A percentile compares a stretch with the other conserved stretches of the same genome.
These are phyloP conservation scores for Caenorhabditis doughertyi DNA, from an alignment of 2,888 invertebrate genomes.

Conservation along the genomic window DNA sequence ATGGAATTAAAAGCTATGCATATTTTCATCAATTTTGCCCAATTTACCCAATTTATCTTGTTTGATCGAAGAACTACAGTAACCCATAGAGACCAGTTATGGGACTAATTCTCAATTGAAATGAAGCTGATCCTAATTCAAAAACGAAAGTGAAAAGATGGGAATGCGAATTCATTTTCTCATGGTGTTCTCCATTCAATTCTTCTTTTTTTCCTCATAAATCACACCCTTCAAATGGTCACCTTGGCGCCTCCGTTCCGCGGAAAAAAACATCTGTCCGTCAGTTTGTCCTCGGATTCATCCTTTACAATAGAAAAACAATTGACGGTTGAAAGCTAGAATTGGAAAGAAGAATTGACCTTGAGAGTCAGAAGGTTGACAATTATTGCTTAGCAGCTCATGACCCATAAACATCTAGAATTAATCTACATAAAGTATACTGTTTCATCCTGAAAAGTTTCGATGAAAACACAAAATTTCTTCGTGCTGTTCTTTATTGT, in stretches of 20 bases:
- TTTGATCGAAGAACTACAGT: no score
- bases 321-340: slow-evolving; percentile 14
- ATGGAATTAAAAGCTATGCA: no score
- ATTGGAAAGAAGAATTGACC: not conserved
- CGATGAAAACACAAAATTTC: not conserved
- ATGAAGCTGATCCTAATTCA: not conserved
- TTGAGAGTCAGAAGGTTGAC: not conserved
- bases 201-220: slow-evolving; percentile 39
- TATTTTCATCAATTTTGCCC: no score
- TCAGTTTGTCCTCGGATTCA: slow-evolving; percentile 14
- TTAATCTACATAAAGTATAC: no score
- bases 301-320: slow-evolving; percentile 27
- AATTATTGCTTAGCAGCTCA: no score
- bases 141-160: slow-evolving; percentile 15
- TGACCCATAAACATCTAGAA: no score
- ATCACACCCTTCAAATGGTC: slow-evolving; percentile 58
- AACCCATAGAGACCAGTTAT: not conserved
- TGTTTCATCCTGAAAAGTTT: not conserved
- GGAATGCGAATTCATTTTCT: slow-evolving; percentile 16
- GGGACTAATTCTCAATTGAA: not conserved
- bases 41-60: no score
- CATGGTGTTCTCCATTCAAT: slow-evolving; percentile 2
- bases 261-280: slow-evolving; percentile 48
- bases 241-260: slow-evolving; percentile 47
- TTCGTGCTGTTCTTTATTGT: not conserved